Evolutionary conservation across 2,797 vertebrate species (phyloP).

Genomic region (Alexandromys oeconomus): DNA sequence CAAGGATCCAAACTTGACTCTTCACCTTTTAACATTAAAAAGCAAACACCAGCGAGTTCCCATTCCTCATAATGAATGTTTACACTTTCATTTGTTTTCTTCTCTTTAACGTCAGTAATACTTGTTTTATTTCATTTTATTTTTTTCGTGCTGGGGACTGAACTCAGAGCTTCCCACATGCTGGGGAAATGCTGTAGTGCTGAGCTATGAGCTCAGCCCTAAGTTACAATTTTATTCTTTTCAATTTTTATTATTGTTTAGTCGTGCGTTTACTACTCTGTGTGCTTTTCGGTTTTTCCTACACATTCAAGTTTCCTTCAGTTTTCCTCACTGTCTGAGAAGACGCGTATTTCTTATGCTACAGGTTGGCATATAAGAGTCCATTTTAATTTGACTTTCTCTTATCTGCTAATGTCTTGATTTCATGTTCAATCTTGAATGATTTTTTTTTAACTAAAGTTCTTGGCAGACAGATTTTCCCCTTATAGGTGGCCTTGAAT

Average conservation of each 20-base stretch:
- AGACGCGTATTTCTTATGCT: background rate
- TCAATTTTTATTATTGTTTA: background rate
- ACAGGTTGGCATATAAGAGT: background rate
- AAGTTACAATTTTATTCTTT: background rate
- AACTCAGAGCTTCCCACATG: background rate
- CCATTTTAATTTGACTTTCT: background rate
- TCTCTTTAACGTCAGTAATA: slow-evolving; percentile 14
- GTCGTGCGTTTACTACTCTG: background rate
- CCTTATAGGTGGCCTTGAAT: background rate
- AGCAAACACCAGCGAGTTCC: background rate
- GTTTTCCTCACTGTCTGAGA: background rate
- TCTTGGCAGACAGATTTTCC: background rate
- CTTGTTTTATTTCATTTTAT: background rate
- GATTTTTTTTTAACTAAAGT: background rate
- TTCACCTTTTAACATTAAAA: slow-evolving; percentile 30
- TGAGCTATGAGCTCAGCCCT: background rate
- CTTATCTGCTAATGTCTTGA: slow-evolving; percentile 16
- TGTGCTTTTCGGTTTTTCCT: background rate
- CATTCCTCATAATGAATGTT: background rate
- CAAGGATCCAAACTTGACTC: background rate
- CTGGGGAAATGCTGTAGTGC: background rate
- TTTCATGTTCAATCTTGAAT: slow-evolving; percentile 26
- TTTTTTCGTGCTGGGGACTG: no score
- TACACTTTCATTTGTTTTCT: slow-evolving; percentile 46
- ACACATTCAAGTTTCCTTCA: background rate